Base-by-base conservation (phyloP, 2,113 vertebrate genomes). In the Probosciger aterrimus region DNA sequence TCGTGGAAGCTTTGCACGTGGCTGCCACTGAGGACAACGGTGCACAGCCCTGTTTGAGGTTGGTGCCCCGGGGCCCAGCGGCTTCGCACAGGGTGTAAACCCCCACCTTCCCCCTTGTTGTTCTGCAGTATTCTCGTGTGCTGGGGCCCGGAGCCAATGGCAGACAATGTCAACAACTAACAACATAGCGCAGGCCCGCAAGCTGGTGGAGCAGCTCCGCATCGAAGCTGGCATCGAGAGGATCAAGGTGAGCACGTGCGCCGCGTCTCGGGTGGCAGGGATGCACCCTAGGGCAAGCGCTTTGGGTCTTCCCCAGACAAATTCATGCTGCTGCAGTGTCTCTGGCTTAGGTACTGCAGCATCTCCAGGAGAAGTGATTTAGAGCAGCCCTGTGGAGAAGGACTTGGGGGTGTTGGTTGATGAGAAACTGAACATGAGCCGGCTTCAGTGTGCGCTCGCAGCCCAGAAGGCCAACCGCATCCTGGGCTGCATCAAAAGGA, bases 201-300 rank as follows among this genome's bases (percentile, higher is more conserved):
- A 99, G 98, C 98, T 99, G 97, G 99, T 99, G 98, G 99, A 99
- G 95, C 99, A 99, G 98, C 98, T 99, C 81, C 98, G 99, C 95
- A 99, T 99, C 6, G 99, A 99, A 82, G 99, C 99, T 9, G 99
- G 99, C 7, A 97, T 99, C 6, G 99, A 99, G 94, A 98, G 99
- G 84, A 99, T 99, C 92, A 99, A 99, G 99, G 99, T 99, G 93
- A 96, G 97, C n/a, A 0, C 31, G 1, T 16, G 24, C 4, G 7
- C 7, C 1, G 2, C 22, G 2, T 3, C 64, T 8, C 5, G 6
- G 8, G 14, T 5, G 62, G 35, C 79, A 33, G n/a, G 44, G 64
- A 14, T 0, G 14, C 39, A 23, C 9, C 41, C 33, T 35, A 1
- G 14, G 30, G 37, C 7, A 7, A 25, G 23, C 0, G 57, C 37